phyloP scores from a whole-genome alignment of 2,797 vertebrate genomes.

The Squalus acanthias region DNA sequence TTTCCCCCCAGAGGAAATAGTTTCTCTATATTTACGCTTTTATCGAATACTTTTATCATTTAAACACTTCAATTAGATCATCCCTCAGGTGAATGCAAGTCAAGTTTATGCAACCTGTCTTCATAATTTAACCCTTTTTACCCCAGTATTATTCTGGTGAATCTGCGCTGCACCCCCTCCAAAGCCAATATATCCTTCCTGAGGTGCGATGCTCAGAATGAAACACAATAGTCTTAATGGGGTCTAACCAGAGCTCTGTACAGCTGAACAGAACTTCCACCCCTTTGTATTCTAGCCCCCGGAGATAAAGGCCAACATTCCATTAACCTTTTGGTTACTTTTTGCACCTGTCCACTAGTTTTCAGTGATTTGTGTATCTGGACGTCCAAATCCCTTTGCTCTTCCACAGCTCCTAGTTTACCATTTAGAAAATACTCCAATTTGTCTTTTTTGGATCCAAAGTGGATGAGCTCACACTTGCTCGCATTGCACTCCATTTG shows the following conservation, averaged over 20 bases:
- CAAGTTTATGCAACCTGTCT: not conserved
- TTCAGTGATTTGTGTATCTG: too few relatives aligned
- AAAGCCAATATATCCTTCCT: too few relatives aligned
- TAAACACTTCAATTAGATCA: not conserved
- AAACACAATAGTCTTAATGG: not conserved
- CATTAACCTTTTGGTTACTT: too few relatives aligned
- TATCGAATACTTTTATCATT: too few relatives aligned
- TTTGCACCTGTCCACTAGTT: too few relatives aligned
- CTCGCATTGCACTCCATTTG: not conserved
- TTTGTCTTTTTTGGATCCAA: not conserved
- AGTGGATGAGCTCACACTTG: not conserved
- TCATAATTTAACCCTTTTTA: not conserved
- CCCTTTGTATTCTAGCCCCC: too few relatives aligned
- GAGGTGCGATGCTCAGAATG: not conserved
- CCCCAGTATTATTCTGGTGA: not conserved
- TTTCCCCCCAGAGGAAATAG: too few relatives aligned
- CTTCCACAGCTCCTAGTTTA: not conserved
- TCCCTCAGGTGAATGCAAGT: not conserved
- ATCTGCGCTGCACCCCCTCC: not conserved
- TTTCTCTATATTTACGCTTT: not conserved
- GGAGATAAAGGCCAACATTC: too few relatives aligned
- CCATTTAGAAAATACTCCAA: too few relatives aligned
- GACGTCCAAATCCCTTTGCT: not conserved
- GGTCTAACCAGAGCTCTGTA: not conserved
- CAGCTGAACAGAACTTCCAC: too few relatives aligned